Evolutionary conservation across 2,113 vertebrate species (phyloP), one percentile per base, ranked within the genome.

Genomic region (Steatornis caripensis): DNA sequence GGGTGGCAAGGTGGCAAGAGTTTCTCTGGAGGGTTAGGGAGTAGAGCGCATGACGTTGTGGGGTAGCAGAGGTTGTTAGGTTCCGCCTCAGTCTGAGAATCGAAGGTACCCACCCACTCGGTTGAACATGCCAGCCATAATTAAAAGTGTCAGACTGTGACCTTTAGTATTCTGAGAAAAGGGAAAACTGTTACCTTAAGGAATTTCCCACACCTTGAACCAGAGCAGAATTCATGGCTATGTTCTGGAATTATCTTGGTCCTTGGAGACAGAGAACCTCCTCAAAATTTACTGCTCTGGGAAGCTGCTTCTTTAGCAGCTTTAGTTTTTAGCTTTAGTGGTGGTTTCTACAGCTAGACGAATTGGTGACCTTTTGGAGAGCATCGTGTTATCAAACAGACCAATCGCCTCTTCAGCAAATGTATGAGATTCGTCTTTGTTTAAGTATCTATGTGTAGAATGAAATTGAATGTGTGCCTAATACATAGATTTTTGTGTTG

Each of bases 151-250:
- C 81, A 95, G 61, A 61, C 53, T 91, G 46, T 95, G 92, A 94
- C 94, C 86, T 94, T 97, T 94, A 90, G 43, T 89, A 57, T 87
- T 96, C 86, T 81, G 57, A 92, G 85, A 45, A 91, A 89, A 89
- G 61, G 57, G 82, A 96, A 96, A 96, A 93, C 74, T 96, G 93
- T 97, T 94, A 93, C 95, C 92, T 93, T 95, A 94, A 96, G 89
- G 94, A 95, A 92, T 97, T 94, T 95, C 45, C 83, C 26, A 68
- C 93, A 88, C 89, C 58, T 92, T 89, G 92, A 96, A 95, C 94
- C 89, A 91, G 95, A 95, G 91, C 57, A 82, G 86, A 93, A 96
- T 93, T 95, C 83, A 84, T 5, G 4, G 75, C 85, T 90, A 2
- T 66, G 51, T 86, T 97, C 86, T 93, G 68, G 95, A 95, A 94